These are phyloP conservation scores for Ciconia stormi DNA, from an alignment of 2,113 vertebrate genomes.

Conservation along the genomic window DNA sequence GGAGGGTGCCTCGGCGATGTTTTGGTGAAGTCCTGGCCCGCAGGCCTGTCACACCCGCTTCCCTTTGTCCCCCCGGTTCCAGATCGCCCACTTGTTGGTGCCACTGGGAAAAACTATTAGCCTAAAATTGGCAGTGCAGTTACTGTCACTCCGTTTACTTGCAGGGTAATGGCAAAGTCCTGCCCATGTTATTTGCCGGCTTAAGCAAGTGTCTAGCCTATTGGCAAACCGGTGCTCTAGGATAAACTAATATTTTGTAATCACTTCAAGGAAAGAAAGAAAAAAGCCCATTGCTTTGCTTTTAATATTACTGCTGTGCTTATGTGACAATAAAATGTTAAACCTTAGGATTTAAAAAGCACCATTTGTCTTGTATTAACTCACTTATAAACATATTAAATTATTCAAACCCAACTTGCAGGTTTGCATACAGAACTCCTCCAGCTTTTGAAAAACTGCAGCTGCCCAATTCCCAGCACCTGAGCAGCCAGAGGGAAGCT, in stretches of 20 bases:
- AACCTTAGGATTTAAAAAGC: background rate
- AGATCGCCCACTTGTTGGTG: background rate
- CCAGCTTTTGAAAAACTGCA: background rate
- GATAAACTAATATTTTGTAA: constrained; percentile 19
- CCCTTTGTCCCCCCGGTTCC: background rate
- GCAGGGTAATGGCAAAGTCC: background rate
- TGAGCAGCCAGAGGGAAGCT: background rate
- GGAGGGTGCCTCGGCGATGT: background rate
- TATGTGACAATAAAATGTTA: background rate
- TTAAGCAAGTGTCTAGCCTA: constrained; percentile 9
- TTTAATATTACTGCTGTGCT: background rate
- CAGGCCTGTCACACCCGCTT: background rate
- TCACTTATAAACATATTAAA: background rate
- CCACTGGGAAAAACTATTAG: background rate
- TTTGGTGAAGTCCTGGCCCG: background rate
- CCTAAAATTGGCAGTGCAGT: background rate
- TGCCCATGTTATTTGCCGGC: constrained; percentile 13
- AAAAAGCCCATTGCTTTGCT: background rate
- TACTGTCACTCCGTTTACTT: background rate
- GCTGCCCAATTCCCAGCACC: background rate
- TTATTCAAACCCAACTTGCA: background rate
- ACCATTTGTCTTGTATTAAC: background rate
- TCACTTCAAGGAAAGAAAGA: background rate
- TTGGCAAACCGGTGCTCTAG: background rate
- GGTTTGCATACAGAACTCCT: background rate